Percentiles rank a stretch among this genome's conserved stretches.
Evolutionary conservation across 1,140 invertebrate species (phyloP).

Genomic region (Trichomalopsis sarcophagae): DNA sequence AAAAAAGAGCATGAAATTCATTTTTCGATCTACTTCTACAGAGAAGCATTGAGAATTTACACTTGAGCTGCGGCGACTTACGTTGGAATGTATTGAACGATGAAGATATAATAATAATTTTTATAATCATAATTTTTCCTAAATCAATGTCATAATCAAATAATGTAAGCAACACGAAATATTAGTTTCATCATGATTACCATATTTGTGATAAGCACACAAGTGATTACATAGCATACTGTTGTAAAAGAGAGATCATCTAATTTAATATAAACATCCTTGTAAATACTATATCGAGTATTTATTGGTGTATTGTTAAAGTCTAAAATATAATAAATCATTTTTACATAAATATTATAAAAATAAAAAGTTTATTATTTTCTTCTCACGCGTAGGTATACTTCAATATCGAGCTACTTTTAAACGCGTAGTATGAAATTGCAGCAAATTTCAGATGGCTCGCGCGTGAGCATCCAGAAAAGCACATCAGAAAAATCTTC

Average conservation of each 20-base stretch:
- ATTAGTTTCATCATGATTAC: slow-evolving; percentile 20
- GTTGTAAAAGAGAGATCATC: slow-evolving; percentile 30
- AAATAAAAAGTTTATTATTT: background rate
- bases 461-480: background rate
- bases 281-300: slow-evolving; percentile 47
- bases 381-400: background rate
- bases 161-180: background rate
- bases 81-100: slow-evolving; percentile 43
- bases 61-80: slow-evolving; percentile 4
- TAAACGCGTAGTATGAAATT: background rate
- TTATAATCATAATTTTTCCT: background rate
- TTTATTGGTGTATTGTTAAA: slow-evolving; percentile 42
- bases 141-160: slow-evolving; percentile 25
- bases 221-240: slow-evolving; percentile 26
- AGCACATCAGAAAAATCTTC: background rate
- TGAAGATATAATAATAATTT: slow-evolving; percentile 24
- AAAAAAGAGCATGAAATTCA: slow-evolving; percentile 18
- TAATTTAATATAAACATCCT: slow-evolving; percentile 21
- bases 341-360: background rate
- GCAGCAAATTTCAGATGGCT: too few relatives aligned
- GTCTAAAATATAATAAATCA: slow-evolving; percentile 32
- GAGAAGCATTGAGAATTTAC: slow-evolving; percentile 17
- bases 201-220: slow-evolving; percentile 45
- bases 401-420: background rate
- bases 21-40: slow-evolving; percentile 39